phyloP scores from a whole-genome alignment of 2,113 vertebrate genomes.

The Prolemur simus region DNA sequence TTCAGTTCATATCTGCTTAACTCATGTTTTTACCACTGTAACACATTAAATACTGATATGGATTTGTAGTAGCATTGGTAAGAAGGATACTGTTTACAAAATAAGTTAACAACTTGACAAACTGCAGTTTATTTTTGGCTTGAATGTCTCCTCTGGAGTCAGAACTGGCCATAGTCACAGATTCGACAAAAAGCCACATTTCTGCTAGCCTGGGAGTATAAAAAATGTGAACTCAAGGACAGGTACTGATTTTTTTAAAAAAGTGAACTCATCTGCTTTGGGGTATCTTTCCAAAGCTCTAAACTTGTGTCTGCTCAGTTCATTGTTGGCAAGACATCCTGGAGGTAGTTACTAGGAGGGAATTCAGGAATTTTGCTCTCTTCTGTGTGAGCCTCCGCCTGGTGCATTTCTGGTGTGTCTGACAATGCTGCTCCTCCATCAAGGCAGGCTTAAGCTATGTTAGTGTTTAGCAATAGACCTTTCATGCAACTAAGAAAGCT shows the following conservation, averaged over 20 bases:
- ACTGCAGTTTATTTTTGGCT: background rate
- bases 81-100: background rate
- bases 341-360: background rate
- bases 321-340: background rate
- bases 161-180: background rate
- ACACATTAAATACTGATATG: background rate
- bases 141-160: background rate
- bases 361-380: background rate
- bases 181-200: background rate
- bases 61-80: background rate
- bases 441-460: background rate
- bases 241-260: background rate
- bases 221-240: background rate
- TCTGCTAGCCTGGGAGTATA: background rate
- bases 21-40: background rate
- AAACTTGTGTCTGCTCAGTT: background rate
- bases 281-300: background rate
- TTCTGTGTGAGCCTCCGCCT: too few species aligned
- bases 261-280: slow-evolving; percentile 26
- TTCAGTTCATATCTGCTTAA: background rate
- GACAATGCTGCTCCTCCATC: background rate
- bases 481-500: background rate
- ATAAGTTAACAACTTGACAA: slow-evolving; percentile 7
- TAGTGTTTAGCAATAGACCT: background rate
- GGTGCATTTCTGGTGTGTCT: background rate